Conservation (phyloP, 1,140 invertebrate species). For the Oryctes rhinoceros region DNA sequence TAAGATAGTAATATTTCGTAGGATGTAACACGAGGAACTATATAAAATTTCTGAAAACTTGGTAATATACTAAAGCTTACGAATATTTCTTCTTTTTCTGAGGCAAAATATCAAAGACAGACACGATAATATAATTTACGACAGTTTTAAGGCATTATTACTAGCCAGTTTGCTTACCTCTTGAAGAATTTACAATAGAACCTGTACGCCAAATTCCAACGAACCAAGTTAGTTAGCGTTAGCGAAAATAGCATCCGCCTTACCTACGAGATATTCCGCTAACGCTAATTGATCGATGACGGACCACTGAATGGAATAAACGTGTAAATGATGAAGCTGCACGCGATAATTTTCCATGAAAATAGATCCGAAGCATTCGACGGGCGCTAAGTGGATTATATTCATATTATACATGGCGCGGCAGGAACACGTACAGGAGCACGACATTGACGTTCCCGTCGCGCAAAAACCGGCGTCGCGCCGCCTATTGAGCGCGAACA, state of each 20-base stretch:
- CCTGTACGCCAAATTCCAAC: background rate
- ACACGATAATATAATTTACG: no score
- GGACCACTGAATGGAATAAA: constrained; percentile 3
- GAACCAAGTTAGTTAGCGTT: background rate
- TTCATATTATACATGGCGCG: background rate
- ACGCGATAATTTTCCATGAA: background rate
- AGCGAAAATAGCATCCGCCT: background rate
- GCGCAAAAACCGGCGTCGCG: background rate
- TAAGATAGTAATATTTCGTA: no score
- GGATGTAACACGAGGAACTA: no score
- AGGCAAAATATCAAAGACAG: no score
- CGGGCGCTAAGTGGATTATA: background rate
- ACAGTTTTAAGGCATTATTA: no score
- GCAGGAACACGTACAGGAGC: no score
- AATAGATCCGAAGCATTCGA: background rate
- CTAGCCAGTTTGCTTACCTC: no score
- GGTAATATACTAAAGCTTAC: no score
- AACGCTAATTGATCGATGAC: background rate
- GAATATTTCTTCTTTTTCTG: no score
- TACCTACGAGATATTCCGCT: background rate
- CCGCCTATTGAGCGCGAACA: background rate
- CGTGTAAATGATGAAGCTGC: background rate
- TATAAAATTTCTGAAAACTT: no score
- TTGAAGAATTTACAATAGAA: background rate
- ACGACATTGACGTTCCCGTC: background rate